These are phyloP conservation scores for Chaetophractus vellerosus DNA, from an alignment of 2,797 vertebrate genomes.

Conservation along the genomic window DNA sequence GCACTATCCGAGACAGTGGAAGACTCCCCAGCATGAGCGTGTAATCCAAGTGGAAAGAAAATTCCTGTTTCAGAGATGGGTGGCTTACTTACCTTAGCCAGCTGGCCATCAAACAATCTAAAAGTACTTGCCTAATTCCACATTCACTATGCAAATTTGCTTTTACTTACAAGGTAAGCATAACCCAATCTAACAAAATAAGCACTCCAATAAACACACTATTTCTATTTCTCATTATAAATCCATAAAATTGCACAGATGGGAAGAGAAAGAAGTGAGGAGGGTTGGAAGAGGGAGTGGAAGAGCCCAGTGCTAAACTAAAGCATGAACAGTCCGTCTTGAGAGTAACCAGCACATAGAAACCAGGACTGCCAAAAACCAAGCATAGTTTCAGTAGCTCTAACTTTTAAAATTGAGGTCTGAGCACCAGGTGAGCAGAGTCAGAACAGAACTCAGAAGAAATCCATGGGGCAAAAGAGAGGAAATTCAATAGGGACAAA, in stretches of 20 bases:
- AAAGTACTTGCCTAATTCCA: conserved; percentile 14
- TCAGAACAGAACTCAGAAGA: conserved; percentile 49
- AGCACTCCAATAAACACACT: background rate
- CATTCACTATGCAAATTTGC: conserved; percentile 47
- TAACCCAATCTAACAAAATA: conserved; percentile 24
- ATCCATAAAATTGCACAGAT: conserved; percentile 32
- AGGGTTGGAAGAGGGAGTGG: background rate
- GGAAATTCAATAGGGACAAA: background rate
- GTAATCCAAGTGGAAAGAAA: background rate
- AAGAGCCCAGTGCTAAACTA: background rate
- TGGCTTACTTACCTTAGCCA: background rate
- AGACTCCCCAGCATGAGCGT: background rate
- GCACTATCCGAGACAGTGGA: background rate
- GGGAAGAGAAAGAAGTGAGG: background rate
- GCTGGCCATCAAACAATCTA: background rate
- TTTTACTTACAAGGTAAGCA: background rate
- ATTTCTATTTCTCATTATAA: conserved; percentile 57
- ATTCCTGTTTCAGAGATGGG: background rate
- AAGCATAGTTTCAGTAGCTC: background rate
- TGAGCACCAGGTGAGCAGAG: conserved; percentile 29
- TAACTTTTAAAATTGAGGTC: background rate
- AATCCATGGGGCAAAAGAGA: background rate
- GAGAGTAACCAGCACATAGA: background rate
- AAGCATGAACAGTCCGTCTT: background rate
- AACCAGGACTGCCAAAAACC: background rate